Percentiles rank a stretch among this genome's conserved stretches.
These are phyloP conservation scores for Poecilia gillii DNA, from an alignment of 2,797 vertebrate genomes.

Conservation along the genomic window DNA sequence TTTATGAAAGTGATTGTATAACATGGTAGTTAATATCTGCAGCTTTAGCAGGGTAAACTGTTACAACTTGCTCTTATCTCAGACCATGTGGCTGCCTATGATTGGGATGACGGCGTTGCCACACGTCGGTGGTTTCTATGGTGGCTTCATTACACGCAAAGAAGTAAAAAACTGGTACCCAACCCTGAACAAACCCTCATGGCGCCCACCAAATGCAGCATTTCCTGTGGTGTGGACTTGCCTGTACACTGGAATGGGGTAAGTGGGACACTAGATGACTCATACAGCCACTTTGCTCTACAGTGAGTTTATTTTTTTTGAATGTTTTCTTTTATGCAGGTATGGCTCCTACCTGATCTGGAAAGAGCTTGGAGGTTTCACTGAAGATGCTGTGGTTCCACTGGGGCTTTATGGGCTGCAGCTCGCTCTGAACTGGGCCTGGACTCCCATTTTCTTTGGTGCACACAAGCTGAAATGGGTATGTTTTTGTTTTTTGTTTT, in stretches of 20 bases:
- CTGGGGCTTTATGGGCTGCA: constrained; percentile 88
- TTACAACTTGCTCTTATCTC: constrained; percentile 20
- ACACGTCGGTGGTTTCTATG: constrained; percentile 78
- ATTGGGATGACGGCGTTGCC: constrained; percentile 81
- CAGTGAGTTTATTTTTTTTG: not conserved
- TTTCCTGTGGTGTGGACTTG: constrained; percentile 83
- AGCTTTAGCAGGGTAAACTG: not conserved
- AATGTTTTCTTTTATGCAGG: constrained; percentile 56
- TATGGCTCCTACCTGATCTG: constrained; percentile 92
- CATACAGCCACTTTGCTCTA: not conserved
- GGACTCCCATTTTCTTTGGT: constrained; percentile 88
- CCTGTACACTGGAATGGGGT: constrained; percentile 87
- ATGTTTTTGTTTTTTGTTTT: constrained; percentile 7
- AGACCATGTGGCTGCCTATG: constrained; percentile 77
- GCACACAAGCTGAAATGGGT: constrained; percentile 86
- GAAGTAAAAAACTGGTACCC: constrained; percentile 82
- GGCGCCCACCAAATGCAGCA: constrained; percentile 82
- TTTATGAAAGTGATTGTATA: not conserved
- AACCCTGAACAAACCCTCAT: constrained; percentile 81
- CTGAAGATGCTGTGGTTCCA: constrained; percentile 82
- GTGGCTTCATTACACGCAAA: constrained; percentile 73
- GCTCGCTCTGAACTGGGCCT: constrained; percentile 88
- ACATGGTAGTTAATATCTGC: not conserved
- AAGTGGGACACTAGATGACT: constrained; percentile 6
- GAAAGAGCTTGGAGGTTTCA: constrained; percentile 89